Base-by-base conservation (phyloP, 1,140 invertebrate genomes). In the Drosophila pallidifrons region DNA sequence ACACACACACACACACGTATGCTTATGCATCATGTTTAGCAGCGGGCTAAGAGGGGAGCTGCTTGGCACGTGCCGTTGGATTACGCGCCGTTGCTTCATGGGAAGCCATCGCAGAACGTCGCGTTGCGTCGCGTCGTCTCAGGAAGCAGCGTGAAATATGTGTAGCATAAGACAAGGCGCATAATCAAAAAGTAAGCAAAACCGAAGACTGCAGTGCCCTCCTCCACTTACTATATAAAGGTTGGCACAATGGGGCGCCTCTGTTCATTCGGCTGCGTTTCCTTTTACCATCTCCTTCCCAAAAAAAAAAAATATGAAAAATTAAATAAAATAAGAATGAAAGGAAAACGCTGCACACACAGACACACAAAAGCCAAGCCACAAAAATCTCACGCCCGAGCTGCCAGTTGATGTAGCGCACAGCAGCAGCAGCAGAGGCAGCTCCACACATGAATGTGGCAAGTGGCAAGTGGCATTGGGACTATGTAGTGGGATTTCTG, bases 91-190 rank as follows among this genome's bases (percentile, higher is more conserved):
- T 46, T 68, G 73, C 77, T 65, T 63, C 41, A 38, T 45, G 52
- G 69, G 64, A 78, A 59, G 69, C 65, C 64, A 65, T 11, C 54
- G 38, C 20, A 25, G 20, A 25, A 25, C 20, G 20, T 25, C 20
- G 20, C 20, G 20, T 3, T 25, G 20, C 38, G 5, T 43, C n/a
- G 41, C 41, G 11, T 11, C 45, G 32, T 32, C 32, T 32, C 32
- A 32, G 13, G 61, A 82, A 82, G 70, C 73, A 69, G 85, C 80
- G 49, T 89, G 82, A 87, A 85, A 89, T 71, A 90, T 89, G 86
- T 89, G 81, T 73, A 79, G 86, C 85, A 89, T 81, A 89, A 85
- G 86, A 90, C 85, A 85, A 72, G 85, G 85, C 85, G 85, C 85
- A 89, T 89, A 88, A 88, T 89, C 83, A 38, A 88, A 89, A 85